A percentile compares a stretch with the other conserved stretches of the same genome.
These are phyloP conservation scores for Chrysogorgia sp. DNA, from an alignment of 92 coral and sea anemone genomes.

Conservation along the genomic window DNA sequence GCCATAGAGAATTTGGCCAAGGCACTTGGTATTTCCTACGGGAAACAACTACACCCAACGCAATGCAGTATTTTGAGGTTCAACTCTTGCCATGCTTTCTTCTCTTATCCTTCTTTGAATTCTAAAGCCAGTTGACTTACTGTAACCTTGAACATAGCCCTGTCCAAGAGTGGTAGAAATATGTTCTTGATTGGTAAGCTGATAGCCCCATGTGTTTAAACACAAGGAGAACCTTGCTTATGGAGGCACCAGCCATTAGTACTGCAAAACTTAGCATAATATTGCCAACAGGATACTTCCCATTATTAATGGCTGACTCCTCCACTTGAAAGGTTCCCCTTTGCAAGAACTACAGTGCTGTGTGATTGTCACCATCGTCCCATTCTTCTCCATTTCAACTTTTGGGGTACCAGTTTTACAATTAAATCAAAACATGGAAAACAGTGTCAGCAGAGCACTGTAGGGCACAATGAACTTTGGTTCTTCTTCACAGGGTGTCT, in stretches of 20 bases:
- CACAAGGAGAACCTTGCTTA: too few relatives aligned
- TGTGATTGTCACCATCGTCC: not conserved
- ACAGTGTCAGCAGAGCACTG: not conserved
- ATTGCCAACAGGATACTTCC: constrained; percentile 1
- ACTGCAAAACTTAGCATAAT: not conserved
- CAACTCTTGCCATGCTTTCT: too few relatives aligned
- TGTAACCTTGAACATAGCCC: too few relatives aligned
- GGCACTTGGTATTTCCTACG: too few relatives aligned
- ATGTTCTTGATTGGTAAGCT: not conserved
- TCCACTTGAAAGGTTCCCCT: not conserved
- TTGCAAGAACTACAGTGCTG: not conserved
- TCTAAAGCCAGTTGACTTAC: too few relatives aligned
- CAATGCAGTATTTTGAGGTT: too few relatives aligned
- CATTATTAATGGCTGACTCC: not conserved
- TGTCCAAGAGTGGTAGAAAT: too few relatives aligned
- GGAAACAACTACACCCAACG: too few relatives aligned
- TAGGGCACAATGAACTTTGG: too few relatives aligned
- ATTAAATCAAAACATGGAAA: not conserved
- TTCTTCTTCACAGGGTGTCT: not conserved
- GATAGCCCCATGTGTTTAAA: not conserved
- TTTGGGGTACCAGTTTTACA: not conserved
- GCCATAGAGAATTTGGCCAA: too few relatives aligned
- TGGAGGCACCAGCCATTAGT: too few relatives aligned
- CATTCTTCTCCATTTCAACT: not conserved
- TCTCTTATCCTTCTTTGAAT: too few relatives aligned